A percentile compares a stretch with the other conserved stretches of the same genome.
phyloP scores from a whole-genome alignment of 2,888 invertebrate species.

The Magallana nippona region DNA sequence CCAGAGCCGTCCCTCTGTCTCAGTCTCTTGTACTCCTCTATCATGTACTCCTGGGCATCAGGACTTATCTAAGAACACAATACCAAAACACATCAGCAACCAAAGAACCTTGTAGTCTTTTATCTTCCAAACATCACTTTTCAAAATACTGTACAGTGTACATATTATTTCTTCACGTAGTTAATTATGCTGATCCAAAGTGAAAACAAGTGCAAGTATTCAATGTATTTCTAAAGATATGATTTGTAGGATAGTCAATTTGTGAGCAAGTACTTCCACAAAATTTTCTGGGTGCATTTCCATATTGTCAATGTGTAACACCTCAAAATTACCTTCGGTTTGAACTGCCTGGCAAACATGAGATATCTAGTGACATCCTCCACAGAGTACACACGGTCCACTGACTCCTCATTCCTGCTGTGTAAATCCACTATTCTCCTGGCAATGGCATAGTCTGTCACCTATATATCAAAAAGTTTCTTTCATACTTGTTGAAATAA shows the following conservation, averaged over 20 bases:
- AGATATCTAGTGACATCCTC: constrained; percentile 96
- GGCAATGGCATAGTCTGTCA: constrained; percentile 97
- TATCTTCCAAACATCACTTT: no score
- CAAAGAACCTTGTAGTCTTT: no score
- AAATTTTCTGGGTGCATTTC: no score
- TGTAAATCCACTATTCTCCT: constrained; percentile 97
- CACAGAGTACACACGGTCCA: constrained; percentile 90
- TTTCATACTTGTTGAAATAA: background rate
- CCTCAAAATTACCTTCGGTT: constrained; percentile 86
- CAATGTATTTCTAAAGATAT: no score
- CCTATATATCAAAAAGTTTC: constrained; percentile 81
- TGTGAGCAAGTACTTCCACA: no score
- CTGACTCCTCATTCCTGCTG: constrained; percentile 88
- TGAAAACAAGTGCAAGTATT: no score
- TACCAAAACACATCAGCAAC: background rate
- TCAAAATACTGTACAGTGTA: no score
- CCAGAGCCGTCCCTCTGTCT: constrained; percentile 89
- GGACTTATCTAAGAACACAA: constrained; percentile 80
- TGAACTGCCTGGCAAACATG: constrained; percentile 97
- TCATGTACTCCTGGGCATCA: constrained; percentile 91
- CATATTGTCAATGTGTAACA: background rate
- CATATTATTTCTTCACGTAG: no score
- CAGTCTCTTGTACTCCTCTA: constrained; percentile 92
- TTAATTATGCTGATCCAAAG: no score
- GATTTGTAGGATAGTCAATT: no score